Base-by-base conservation (phyloP, 2,113 vertebrate genomes). In the Diadophis punctatus region DNA sequence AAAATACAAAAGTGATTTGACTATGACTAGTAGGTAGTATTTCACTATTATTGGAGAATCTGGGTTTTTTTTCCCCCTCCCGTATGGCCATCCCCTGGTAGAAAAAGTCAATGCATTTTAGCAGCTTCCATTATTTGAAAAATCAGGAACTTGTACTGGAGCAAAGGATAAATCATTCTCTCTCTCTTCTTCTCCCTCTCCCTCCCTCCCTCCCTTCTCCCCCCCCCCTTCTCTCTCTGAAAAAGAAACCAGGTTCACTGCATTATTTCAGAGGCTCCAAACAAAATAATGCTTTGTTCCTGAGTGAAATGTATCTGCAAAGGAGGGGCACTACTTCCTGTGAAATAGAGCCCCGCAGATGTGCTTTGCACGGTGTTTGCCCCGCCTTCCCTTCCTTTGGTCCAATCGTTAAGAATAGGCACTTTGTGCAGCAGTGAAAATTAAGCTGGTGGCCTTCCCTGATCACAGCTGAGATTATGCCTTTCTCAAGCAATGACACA, bases 261-360 rank as follows among this genome's bases (percentile, higher is more conserved):
- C 96, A 91, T 95, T 96, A 87, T 96, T 97, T 96, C 96, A 12
- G 8, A 94, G 93, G 55, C 56, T 0, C 7, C 30, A 94, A 97
- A 98, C 97, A 98, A 96, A 97, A 96, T 96, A 95, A 85, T 56
- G 90, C 97, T 98, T 98, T 98, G 97, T 98, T 97, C 95, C 68
- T 94, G 55, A 12, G 86, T 96, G 97, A 98, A 98, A 98, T 95
- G 96, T 98, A 97, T 97, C 98, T 98, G 96, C 90, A 88, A 94
- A 97, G 95, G 96, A 97, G 94, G 96, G 93, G 89, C 92, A 8
- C 92, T 92, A 90, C 97, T 98, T 98, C 97, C 97, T 97, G 97
- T 97, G 97, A 96, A 97, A 97, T 94, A 91, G 91, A 94, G 97
- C 86, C 95, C 93, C 92, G 95, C 97, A 97, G 97, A 97, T 96